Evolutionary conservation across 1,140 invertebrate genomes (phyloP).

Genomic region (Choristoneura fumiferana): DNA sequence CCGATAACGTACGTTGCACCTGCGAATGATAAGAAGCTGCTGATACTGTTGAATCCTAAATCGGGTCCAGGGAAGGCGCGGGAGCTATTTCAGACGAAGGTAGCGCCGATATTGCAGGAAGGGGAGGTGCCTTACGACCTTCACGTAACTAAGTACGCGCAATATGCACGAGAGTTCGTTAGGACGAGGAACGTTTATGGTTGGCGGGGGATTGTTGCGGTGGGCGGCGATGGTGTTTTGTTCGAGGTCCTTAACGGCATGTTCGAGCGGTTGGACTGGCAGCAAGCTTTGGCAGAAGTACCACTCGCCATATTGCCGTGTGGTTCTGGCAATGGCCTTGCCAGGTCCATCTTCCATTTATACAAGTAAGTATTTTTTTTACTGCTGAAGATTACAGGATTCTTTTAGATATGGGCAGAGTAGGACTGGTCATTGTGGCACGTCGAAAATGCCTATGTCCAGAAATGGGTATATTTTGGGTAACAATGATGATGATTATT

Average conservation of each 20-base stretch:
- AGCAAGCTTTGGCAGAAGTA: constrained; percentile 85
- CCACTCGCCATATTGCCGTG: constrained; percentile 94
- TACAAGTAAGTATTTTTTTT: constrained; percentile 80
- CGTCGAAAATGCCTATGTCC: too few relatives aligned
- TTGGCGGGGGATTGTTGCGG: constrained; percentile 90
- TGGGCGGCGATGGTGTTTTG: constrained; percentile 96
- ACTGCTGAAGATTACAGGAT: background rate
- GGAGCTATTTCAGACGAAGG: constrained; percentile 90
- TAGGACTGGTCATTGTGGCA: too few relatives aligned
- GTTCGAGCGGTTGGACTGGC: constrained; percentile 92
- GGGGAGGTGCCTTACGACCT: constrained; percentile 92
- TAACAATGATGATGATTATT: too few relatives aligned
- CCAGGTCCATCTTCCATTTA: constrained; percentile 88
- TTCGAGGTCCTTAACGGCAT: constrained; percentile 96
- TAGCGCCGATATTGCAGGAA: constrained; percentile 91
- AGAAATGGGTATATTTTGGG: too few relatives aligned
- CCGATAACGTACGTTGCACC: constrained; percentile 77
- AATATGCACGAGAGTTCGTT: constrained; percentile 92
- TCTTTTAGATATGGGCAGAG: too few relatives aligned
- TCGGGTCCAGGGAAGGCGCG: constrained; percentile 92
- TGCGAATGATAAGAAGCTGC: constrained; percentile 81
- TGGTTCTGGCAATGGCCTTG: constrained; percentile 97
- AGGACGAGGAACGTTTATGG: constrained; percentile 86
- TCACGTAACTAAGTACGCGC: constrained; percentile 91
- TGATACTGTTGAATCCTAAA: constrained; percentile 95